Percentiles rank a stretch among this genome's conserved stretches.
These are phyloP conservation scores for Antheraea assamensis DNA, from an alignment of 2,888 invertebrate species.

Conservation along the genomic window DNA sequence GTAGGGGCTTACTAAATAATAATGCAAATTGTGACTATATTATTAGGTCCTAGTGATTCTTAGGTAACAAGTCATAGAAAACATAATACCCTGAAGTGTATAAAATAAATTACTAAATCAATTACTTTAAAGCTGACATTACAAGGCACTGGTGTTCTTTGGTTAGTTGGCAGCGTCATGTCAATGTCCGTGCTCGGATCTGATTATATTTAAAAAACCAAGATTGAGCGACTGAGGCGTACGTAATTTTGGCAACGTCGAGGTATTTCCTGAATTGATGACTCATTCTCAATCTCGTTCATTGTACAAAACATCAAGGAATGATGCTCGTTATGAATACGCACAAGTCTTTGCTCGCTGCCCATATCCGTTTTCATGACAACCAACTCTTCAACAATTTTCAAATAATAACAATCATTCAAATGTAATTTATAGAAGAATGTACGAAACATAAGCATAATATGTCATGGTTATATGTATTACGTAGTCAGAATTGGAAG, in stretches of 20 bases:
- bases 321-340: neutral
- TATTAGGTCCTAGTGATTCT: too few relatives aligned
- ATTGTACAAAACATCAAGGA: neutral
- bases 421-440: too few relatives aligned
- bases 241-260: constrained; percentile 48
- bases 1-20: too few relatives aligned
- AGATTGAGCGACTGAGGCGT: constrained; percentile 33
- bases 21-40: too few relatives aligned
- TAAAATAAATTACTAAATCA: too few relatives aligned
- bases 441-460: too few relatives aligned
- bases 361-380: neutral
- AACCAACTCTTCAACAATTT: neutral
- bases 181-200: neutral
- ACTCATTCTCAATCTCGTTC: constrained; percentile 40
- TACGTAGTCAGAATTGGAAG: too few relatives aligned
- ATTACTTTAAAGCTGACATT: neutral
- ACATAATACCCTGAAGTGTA: too few relatives aligned
- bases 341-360: neutral
- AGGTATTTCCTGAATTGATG: constrained; percentile 66
- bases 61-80: too few relatives aligned
- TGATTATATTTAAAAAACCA: constrained; percentile 3
- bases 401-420: too few relatives aligned
- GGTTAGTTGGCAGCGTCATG: neutral
- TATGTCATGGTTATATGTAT: too few relatives aligned
- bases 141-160: neutral